These are phyloP conservation scores for Epizoanthus ramosus DNA, from an alignment of 92 coral and sea anemone genomes.

Conservation along the genomic window DNA sequence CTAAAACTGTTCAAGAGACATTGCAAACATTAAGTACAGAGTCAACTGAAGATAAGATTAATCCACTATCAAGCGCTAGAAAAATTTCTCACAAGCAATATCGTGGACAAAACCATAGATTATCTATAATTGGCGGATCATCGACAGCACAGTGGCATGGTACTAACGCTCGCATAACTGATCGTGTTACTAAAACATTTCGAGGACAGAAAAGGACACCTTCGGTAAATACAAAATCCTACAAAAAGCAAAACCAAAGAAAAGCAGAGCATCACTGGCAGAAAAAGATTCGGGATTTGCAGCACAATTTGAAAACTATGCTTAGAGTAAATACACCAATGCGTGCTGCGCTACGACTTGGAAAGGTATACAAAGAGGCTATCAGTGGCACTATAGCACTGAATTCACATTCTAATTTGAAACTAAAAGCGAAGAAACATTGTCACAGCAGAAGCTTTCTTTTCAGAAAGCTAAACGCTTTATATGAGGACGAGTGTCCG, in stretches of 20 bases:
- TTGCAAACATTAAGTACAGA: no score
- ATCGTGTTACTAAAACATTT: no score
- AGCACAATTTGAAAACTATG: not conserved
- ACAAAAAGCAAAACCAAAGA: not conserved
- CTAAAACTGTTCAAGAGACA: no score
- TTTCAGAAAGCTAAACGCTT: not conserved
- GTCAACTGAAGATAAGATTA: no score
- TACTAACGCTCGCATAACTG: not conserved
- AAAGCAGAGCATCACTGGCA: slow-evolving; percentile 7
- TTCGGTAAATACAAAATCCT: not conserved
- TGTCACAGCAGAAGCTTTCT: slow-evolving; percentile 3
- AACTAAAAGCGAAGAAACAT: not conserved
- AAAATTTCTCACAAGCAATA: no score
- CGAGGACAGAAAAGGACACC: not conserved
- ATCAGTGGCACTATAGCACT: not conserved
- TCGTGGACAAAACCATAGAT: no score
- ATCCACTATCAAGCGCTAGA: no score
- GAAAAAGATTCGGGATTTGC: not conserved
- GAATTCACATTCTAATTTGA: not conserved
- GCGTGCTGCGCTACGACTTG: not conserved
- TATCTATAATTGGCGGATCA: no score
- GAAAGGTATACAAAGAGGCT: not conserved
- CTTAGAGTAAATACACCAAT: not conserved
- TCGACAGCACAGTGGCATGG: not conserved
- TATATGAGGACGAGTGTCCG: not conserved